A percentile compares a stretch with the other conserved stretches of the same genome.
Evolutionary conservation across 2,888 invertebrate genomes (phyloP).

Genomic region (Drosophila cognata): DNA sequence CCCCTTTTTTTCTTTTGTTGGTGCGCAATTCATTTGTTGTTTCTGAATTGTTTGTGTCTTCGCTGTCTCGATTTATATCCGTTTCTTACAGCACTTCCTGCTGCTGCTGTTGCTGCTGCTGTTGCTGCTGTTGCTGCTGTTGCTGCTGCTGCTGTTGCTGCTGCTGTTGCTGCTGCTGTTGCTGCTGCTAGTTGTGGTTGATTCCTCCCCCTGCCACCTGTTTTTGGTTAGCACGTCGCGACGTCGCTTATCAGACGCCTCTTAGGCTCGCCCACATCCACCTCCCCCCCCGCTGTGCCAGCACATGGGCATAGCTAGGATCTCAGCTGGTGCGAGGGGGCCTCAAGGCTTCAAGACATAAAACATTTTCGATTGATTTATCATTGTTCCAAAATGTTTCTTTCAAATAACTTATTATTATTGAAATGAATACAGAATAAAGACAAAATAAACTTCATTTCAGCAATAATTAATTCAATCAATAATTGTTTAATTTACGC

Average conservation of each 20-base stretch:
- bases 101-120: background rate
- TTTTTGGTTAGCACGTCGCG: slow-evolving; percentile 34
- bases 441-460: background rate
- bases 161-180: background rate
- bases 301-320: background rate
- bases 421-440: background rate
- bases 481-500: background rate
- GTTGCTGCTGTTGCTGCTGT: background rate
- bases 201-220: slow-evolving; percentile 13
- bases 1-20: slow-evolving; percentile 18
- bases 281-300: background rate
- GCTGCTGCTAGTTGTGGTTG: slow-evolving; percentile 4
- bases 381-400: background rate
- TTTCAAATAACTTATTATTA: background rate
- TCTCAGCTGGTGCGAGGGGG: too few relatives aligned
- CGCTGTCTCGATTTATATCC: slow-evolving; percentile 67
- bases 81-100: slow-evolving; percentile 51
- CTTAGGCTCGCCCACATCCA: slow-evolving; percentile 23
- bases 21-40: slow-evolving; percentile 33
- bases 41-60: slow-evolving; percentile 43
- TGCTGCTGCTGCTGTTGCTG: background rate
- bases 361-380: too few relatives aligned
- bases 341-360: too few relatives aligned
- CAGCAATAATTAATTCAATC: too few relatives aligned
- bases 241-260: slow-evolving; percentile 50